These are phyloP conservation scores for Nomada ruficornis DNA, from an alignment of 2,888 invertebrate genomes.

Conservation along the genomic window DNA sequence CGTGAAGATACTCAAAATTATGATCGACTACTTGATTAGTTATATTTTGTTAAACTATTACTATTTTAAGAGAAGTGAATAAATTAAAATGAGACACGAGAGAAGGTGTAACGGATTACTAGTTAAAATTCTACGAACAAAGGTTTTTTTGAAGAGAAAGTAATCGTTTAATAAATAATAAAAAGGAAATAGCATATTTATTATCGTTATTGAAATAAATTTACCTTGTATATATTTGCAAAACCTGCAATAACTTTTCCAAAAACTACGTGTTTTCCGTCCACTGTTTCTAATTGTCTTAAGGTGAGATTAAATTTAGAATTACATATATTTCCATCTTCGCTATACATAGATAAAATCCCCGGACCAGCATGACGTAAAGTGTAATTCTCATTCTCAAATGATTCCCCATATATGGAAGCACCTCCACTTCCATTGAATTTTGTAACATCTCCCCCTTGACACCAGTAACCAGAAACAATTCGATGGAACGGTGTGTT, in stretches of 20 bases:
- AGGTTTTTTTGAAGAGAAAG: not conserved
- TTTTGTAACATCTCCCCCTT: conserved; percentile 86
- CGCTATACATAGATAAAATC: conserved; percentile 85
- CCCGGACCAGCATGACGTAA: conserved; percentile 86
- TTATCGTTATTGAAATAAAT: conserved; percentile 6
- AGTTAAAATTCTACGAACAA: too few relatives aligned
- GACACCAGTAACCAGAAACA: conserved; percentile 86
- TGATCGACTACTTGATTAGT: not conserved
- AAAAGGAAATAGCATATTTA: not conserved
- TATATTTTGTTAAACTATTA: not conserved
- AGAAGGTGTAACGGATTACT: too few relatives aligned
- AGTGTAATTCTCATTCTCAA: conserved; percentile 84
- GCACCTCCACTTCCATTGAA: conserved; percentile 86
- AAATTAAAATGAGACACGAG: too few relatives aligned
- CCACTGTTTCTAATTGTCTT: conserved; percentile 85
- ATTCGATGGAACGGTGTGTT: conserved; percentile 86
- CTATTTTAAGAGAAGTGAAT: not conserved
- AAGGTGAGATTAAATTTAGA: conserved; percentile 87
- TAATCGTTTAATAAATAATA: not conserved
- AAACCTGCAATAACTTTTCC: conserved; percentile 85
- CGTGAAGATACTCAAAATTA: not conserved
- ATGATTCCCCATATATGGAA: conserved; percentile 83
- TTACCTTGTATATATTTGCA: conserved; percentile 75
- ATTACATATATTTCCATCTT: conserved; percentile 83
- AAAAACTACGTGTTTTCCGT: conserved; percentile 86